Percentiles rank a stretch among this genome's conserved stretches.
Evolutionary conservation across 1,140 invertebrate genomes (phyloP).

Genomic region (Hylyphantes graminicola): DNA sequence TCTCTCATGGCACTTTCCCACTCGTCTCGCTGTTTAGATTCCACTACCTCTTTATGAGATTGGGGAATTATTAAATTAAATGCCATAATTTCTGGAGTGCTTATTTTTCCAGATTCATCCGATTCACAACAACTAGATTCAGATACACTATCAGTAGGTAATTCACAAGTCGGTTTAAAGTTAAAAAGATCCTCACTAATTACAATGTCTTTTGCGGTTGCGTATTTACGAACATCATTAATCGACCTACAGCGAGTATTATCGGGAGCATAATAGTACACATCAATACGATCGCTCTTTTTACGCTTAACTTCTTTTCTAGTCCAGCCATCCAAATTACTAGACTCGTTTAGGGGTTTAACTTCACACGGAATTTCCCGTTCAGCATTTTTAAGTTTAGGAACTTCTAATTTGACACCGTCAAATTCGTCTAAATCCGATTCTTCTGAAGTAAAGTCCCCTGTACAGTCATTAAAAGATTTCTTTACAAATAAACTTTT

Average conservation of each 20-base stretch:
- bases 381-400: too few species aligned
- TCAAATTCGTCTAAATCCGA: too few species aligned
- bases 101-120: too few species aligned
- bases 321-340: background rate
- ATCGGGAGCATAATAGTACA: background rate
- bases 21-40: background rate
- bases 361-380: too few species aligned
- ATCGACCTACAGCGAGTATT: background rate
- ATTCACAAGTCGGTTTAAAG: background rate
- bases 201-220: background rate
- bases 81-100: background rate
- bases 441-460: too few species aligned
- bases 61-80: background rate
- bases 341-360: too few species aligned
- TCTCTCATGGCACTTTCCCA: background rate
- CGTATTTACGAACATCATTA: background rate
- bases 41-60: background rate
- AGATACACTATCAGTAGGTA: background rate
- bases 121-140: background rate
- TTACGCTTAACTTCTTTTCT: conserved; percentile 14
- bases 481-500: too few species aligned
- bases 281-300: background rate
- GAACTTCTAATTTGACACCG: too few species aligned
- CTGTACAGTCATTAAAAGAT: too few species aligned
- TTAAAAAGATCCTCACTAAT: background rate